Conservation (phyloP, 2,888 invertebrate genomes). For the Argyresthia albistria region DNA sequence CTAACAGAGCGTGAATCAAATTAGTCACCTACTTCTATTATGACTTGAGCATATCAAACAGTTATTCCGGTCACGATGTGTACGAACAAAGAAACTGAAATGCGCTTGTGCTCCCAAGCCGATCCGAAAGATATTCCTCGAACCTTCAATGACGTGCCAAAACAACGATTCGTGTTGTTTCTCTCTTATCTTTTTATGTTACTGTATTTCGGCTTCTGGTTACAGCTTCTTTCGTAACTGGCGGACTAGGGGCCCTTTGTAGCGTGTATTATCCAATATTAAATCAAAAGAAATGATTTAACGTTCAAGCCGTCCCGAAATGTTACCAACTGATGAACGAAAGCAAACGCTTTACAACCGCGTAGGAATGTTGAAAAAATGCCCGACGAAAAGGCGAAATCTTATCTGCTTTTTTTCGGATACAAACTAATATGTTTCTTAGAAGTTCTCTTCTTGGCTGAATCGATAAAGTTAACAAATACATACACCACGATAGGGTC, state of each 20-base stretch:
- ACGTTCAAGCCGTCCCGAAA: neutral
- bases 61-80: slow-evolving; percentile 12
- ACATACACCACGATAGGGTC: slow-evolving; percentile 8
- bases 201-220: neutral
- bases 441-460: slow-evolving; percentile 10
- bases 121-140: neutral
- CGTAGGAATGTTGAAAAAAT: neutral
- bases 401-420: neutral
- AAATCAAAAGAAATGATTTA: neutral
- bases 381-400: neutral
- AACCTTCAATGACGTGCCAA: slow-evolving; percentile 5
- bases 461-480: slow-evolving; percentile 19
- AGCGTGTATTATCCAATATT: neutral
- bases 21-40: slow-evolving; percentile 13
- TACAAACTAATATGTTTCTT: neutral
- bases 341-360: neutral
- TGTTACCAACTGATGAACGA: neutral
- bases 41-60: slow-evolving; percentile 13
- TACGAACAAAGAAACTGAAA: slow-evolving; percentile 8
- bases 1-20: slow-evolving; percentile 14
- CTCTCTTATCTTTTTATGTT: slow-evolving; percentile 1
- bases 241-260: slow-evolving; percentile 1
- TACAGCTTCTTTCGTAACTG: neutral
- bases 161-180: slow-evolving; percentile 1
- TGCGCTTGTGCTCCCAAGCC: slow-evolving; percentile 1